Evolutionary conservation across 2,113 vertebrate genomes (phyloP).

Genomic region (Morone chrysops): DNA sequence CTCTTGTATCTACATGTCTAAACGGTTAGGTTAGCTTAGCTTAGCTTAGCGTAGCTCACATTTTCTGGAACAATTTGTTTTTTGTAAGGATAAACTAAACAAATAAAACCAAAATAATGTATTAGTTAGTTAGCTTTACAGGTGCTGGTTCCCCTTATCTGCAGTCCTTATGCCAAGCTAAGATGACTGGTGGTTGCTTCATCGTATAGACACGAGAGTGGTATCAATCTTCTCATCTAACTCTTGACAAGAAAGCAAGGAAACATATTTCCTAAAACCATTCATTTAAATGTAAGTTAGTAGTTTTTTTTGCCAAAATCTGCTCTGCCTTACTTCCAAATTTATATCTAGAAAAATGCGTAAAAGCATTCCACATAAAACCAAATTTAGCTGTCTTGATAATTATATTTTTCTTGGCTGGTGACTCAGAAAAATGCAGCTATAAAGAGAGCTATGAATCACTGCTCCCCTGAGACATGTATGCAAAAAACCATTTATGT

Average conservation of each 20-base stretch:
- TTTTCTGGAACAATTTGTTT: not conserved
- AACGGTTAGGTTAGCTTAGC: not conserved
- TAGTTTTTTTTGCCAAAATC: not conserved
- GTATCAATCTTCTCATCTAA: not conserved
- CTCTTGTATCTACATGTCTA: not conserved
- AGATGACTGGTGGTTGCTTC: too few relatives aligned
- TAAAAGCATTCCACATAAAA: not conserved
- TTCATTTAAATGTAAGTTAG: not conserved
- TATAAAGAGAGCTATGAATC: constrained; percentile 62
- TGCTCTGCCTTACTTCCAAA: not conserved
- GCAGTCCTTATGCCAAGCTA: too few relatives aligned
- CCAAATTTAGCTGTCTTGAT: constrained; percentile 8
- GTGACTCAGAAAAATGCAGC: constrained; percentile 63
- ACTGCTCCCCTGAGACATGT: constrained; percentile 44
- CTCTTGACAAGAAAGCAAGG: not conserved
- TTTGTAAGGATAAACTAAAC: not conserved
- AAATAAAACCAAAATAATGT: not conserved
- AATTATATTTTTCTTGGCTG: constrained; percentile 6
- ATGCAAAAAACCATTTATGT: constrained; percentile 61
- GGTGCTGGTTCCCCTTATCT: not conserved
- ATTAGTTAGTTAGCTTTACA: not conserved
- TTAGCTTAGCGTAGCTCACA: not conserved
- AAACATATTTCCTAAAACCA: not conserved
- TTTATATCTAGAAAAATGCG: not conserved
- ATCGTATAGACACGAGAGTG: not conserved